These are phyloP conservation scores for Glaucomys volans DNA, from an alignment of 2,113 vertebrate species.

Conservation along the genomic window DNA sequence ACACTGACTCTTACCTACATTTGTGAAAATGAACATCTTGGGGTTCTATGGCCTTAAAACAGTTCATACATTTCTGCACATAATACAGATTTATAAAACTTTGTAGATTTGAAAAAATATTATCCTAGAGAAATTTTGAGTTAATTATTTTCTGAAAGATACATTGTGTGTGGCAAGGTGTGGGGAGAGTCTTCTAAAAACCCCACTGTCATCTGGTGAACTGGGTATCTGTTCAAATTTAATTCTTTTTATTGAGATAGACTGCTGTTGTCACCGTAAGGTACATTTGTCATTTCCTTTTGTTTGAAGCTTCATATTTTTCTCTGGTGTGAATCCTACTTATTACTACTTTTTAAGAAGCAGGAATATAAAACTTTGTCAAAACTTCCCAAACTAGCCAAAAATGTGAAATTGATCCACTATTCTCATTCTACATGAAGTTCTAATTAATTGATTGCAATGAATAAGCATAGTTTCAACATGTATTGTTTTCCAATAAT, in stretches of 20 bases:
- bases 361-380: neutral
- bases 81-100: neutral
- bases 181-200: neutral
- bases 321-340: neutral
- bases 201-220: neutral
- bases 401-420: constrained; percentile 13
- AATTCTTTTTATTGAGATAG: constrained; percentile 3
- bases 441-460: neutral
- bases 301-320: constrained; percentile 59
- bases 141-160: constrained; percentile 18
- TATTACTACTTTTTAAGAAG: neutral
- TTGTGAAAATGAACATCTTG: neutral
- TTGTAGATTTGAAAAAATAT: neutral
- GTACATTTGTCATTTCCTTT: constrained; percentile 23
- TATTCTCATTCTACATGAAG: neutral
- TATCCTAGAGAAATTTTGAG: neutral
- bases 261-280: neutral
- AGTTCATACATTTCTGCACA: neutral
- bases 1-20: neutral
- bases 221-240: neutral
- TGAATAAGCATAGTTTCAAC: neutral
- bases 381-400: neutral
- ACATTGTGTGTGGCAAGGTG: neutral
- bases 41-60: neutral
- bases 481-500: neutral